These are phyloP conservation scores for Drosophila pachea DNA, from an alignment of 1,140 invertebrate species.

Conservation along the genomic window DNA sequence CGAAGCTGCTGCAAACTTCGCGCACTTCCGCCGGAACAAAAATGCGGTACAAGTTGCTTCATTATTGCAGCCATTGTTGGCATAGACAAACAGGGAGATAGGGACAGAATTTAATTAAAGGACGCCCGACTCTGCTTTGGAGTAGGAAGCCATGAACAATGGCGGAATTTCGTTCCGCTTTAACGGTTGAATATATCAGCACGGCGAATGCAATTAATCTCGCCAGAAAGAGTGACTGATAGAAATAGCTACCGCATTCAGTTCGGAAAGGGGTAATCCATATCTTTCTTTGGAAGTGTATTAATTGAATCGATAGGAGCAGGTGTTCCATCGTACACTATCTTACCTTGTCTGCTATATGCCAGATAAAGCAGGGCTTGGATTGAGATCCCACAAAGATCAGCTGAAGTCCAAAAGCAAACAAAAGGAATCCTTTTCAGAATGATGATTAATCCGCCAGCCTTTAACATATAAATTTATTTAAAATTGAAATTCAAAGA, in stretches of 20 bases:
- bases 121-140: constrained; percentile 35
- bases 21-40: constrained; percentile 41
- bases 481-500: no score
- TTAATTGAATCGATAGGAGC: no score
- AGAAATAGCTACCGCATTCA: background rate
- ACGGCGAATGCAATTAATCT: constrained; percentile 9
- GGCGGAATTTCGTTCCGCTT: constrained; percentile 8
- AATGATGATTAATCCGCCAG: no score
- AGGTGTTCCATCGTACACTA: no score
- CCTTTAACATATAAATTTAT: no score
- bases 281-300: no score
- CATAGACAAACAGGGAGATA: constrained; percentile 49
- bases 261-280: no score
- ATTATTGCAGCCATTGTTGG: constrained; percentile 47
- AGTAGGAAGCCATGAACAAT: constrained; percentile 28
- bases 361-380: no score
- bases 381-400: no score
- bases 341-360: no score
- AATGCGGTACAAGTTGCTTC: constrained; percentile 53
- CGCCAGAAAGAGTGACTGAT: background rate
- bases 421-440: no score
- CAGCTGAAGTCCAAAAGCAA: no score
- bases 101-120: constrained; percentile 56
- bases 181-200: constrained; percentile 1
- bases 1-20: constrained; percentile 30